Conservation (phyloP, 2,888 invertebrate genomes). For the Metopia argyrocephala region DNA sequence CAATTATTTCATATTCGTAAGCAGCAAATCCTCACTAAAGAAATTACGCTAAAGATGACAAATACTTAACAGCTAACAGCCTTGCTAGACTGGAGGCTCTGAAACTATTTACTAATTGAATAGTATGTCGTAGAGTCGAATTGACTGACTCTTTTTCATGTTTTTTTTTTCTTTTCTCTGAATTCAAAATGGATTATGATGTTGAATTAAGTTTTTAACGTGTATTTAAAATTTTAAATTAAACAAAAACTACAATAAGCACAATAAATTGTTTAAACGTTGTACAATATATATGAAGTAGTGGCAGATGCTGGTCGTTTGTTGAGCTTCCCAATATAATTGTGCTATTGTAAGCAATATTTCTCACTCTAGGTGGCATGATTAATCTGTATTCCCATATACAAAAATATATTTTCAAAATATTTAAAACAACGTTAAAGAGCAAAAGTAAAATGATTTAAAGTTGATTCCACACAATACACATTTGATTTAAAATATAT, state of each 20-base stretch:
- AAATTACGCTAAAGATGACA: too few relatives aligned
- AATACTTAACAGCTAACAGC: too few relatives aligned
- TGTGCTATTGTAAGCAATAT: constrained; percentile 64
- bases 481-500: neutral
- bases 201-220: constrained; percentile 61
- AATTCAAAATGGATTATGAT: constrained; percentile 58
- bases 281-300: neutral
- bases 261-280: constrained; percentile 10
- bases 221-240: constrained; percentile 43
- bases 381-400: constrained; percentile 63
- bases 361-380: constrained; percentile 67
- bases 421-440: constrained; percentile 21
- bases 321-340: constrained; percentile 44
- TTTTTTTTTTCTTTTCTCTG: neutral
- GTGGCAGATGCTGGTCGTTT: neutral
- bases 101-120: too few relatives aligned
- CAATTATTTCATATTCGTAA: too few relatives aligned
- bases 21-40: too few relatives aligned
- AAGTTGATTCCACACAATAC: constrained; percentile 28
- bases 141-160: constrained; percentile 33
- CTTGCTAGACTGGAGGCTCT: too few relatives aligned
- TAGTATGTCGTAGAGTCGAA: too few relatives aligned
- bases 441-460: constrained; percentile 35
- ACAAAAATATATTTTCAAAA: too few relatives aligned
- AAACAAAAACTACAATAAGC: neutral